phyloP scores from a whole-genome alignment of 2,113 vertebrate genomes.

The Naja naja region DNA sequence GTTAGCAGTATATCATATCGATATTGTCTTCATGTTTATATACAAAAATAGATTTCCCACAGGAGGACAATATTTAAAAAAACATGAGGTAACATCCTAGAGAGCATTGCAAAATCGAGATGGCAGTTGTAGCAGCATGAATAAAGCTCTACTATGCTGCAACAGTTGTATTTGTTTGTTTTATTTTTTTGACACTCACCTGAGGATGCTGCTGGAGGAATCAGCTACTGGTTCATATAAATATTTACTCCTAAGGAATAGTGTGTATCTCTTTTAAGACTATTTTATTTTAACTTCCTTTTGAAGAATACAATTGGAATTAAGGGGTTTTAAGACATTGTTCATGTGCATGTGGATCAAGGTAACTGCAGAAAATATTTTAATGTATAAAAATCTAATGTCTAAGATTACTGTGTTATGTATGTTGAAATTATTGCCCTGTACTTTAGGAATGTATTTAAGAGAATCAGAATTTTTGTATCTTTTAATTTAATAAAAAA shows the following conservation, averaged over 20 bases:
- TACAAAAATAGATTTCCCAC: background rate
- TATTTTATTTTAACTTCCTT: background rate
- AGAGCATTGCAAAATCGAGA: background rate
- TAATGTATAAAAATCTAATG: background rate
- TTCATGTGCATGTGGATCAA: background rate
- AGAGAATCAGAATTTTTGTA: background rate
- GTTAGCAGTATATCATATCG: background rate
- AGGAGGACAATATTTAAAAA: background rate
- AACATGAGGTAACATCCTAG: background rate
- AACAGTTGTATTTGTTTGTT: background rate
- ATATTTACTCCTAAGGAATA: background rate
- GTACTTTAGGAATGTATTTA: background rate
- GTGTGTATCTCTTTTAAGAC: background rate
- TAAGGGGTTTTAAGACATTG: background rate
- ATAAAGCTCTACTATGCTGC: background rate
- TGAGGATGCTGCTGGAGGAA: background rate
- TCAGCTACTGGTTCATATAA: background rate
- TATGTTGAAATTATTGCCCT: background rate
- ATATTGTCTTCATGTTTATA: background rate
- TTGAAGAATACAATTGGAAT: background rate
- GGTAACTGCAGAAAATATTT: background rate
- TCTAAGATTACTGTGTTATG: background rate
- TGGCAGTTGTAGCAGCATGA: background rate
- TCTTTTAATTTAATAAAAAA: constrained; percentile 1
- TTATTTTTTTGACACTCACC: background rate